These are phyloP conservation scores for Rana temporaria DNA, from an alignment of 2,113 vertebrate species.

Conservation along the genomic window DNA sequence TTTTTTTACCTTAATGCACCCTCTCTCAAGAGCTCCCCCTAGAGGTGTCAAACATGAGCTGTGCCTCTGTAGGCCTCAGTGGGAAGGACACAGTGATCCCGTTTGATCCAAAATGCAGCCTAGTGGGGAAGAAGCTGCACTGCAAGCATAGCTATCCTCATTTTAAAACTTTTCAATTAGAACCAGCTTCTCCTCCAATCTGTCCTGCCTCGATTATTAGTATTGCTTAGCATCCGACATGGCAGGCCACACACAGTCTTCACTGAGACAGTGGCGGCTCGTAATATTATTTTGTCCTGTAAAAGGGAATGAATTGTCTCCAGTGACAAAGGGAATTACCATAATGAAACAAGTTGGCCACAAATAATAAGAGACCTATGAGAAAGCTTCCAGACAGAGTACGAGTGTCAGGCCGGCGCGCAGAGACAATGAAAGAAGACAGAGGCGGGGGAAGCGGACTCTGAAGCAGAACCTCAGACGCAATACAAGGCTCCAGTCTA, in stretches of 20 bases:
- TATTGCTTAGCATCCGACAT: background rate
- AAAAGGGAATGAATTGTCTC: constrained; percentile 31
- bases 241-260: background rate
- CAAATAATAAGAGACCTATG: background rate
- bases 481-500: background rate
- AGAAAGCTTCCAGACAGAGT: background rate
- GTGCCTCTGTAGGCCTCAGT: no score
- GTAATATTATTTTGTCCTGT: constrained; percentile 26
- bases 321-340: constrained; percentile 32
- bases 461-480: background rate
- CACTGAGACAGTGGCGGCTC: background rate
- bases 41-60: no score
- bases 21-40: no score
- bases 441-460: background rate
- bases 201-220: background rate
- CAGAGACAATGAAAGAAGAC: constrained; percentile 3
- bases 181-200: background rate
- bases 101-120: no score
- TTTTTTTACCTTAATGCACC: no score
- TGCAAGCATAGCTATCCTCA: no score
- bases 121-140: no score
- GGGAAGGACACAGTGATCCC: no score
- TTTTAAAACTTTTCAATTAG: no score
- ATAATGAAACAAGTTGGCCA: constrained; percentile 16
- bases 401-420: background rate